Evolutionary conservation across 2,797 vertebrate species (phyloP), one percentile per base, ranked within the genome.

Genomic region (Synanceia verrucosa): DNA sequence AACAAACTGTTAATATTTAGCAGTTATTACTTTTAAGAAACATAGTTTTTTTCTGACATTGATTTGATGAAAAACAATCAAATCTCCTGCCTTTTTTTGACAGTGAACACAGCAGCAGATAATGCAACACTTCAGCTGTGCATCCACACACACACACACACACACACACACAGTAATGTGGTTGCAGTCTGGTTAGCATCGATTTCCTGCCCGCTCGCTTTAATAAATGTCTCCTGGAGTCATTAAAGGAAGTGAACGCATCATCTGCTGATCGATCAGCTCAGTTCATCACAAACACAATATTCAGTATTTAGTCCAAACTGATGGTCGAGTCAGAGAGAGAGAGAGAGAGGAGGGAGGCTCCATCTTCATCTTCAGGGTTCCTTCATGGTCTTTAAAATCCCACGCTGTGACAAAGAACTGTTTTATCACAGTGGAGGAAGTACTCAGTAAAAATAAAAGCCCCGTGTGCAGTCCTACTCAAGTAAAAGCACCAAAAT

Each of bases 201-300:
- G 88, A 90, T 87, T 90, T 90, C 71, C 88, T 84, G 86, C 74
- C 78, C 72, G 26, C 70, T 82, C 28, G 24, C 86, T 86, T 87
- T 90, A 90, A 88, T 87, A 88, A 88, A 88, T 87, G 83, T 90
- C 88, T 90, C 78, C 66, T 71, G 53, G 66, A 84, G 78, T 84
- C 84, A 65, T 88, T 90, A 86, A 76, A 88, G 84, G 73, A 84
- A 65, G 36, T 77, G 66, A 79, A 84, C 28, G 65, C 70, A 70
- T 81, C 78, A 55, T 76, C 63, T 13, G 57, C 80, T 12, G 60
- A 84, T 90, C 76, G 85, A 87, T 62, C 75, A 23, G 2, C 37
- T 4, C 86, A 83, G 83, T 86, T 88, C 81, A 85, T 86, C 70
- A 77, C 70, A 34, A 33, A 65, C 70, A 79, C 73, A 55, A 23